phyloP scores from a whole-genome alignment of 2,113 vertebrate genomes.

The Eulemur macaco region DNA sequence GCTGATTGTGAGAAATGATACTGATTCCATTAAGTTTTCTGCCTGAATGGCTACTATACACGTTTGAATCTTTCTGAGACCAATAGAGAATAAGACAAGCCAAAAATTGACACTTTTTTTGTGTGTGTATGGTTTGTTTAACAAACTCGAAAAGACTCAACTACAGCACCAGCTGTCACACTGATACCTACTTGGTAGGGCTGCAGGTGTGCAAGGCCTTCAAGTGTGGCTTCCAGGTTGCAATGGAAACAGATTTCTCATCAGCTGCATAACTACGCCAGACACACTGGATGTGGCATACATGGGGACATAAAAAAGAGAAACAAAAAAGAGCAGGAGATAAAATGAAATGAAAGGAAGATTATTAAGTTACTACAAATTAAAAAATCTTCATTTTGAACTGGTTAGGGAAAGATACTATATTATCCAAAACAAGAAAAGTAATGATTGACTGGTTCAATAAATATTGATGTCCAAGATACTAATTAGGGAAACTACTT shows the following conservation, averaged over 20 bases:
- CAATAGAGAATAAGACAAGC: constrained; percentile 74
- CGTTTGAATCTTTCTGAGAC: constrained; percentile 65
- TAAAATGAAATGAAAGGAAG: constrained; percentile 86
- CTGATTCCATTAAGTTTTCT: constrained; percentile 34
- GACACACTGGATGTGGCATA: constrained; percentile 95
- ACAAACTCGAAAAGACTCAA: constrained; percentile 82
- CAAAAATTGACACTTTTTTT: constrained; percentile 61
- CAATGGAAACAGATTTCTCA: constrained; percentile 99
- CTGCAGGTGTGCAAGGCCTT: constrained; percentile 99
- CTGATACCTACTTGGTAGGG: constrained; percentile 98
- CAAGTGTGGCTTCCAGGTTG: constrained; percentile 99
- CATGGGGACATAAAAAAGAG: constrained; percentile 82
- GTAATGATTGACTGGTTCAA: not conserved
- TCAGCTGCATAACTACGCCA: constrained; percentile 99
- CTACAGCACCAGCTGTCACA: constrained; percentile 87
- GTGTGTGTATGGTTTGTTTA: not conserved
- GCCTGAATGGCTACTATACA: constrained; percentile 69
- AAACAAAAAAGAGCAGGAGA: constrained; percentile 84
- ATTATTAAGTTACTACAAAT: constrained; percentile 89
- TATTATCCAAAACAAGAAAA: constrained; percentile 40
- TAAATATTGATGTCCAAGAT: constrained; percentile 17
- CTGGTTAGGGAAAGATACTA: constrained; percentile 36
- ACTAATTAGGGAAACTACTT: constrained; percentile 7
- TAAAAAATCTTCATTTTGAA: constrained; percentile 73
- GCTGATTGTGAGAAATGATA: constrained; percentile 28